Base-by-base conservation (phyloP, 1,140 invertebrate species). In the Aphelinus atriplicis region DNA sequence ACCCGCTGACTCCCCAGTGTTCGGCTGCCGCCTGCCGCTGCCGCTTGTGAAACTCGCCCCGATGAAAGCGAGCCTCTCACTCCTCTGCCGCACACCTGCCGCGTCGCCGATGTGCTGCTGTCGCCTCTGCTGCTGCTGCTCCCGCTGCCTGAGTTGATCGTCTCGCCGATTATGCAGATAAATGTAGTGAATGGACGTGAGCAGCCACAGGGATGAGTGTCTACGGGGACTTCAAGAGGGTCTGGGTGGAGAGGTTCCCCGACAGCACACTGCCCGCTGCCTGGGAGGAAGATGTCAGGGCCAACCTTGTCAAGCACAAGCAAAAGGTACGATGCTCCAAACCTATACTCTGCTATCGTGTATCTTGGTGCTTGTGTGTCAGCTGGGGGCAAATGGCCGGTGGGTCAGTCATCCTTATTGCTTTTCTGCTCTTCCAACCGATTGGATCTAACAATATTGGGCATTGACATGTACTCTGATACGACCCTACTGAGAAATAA, bases 261-360 rank as follows among this genome's bases (percentile, higher is more conserved):
- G 94, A 95, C 83, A 95, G 93, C 89, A 93, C 94, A 79, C 90
- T 96, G 78, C 95, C 95, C 81, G 93, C 93, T 83, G 94, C 94
- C 84, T 96, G 95, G 95, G 95, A 95, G 84, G 94, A 95, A 87
- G 94, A 96, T 90, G 95, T 96, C 78, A 90, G 94, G 81, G 93
- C 93, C 67, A 96, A 96, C 89, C 90, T 97, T 77, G 90, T 93
- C 78, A 95, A 95, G 88, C 95, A 97, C 89, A 94, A 94, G 89
- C 91, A 94, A 82, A 93, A 93, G 89, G 87, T 87, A 79, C 61
- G 26, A 26, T 26, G 26, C 26, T 26, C 26, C 26, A 26, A 26
- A 26, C 26, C 26, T 26, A 26, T 26, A 26, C 26, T 26, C 26
- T 26, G 26, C 26, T 26, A 26, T 26, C 26, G 26, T 26, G 26